These are phyloP conservation scores for Lumbricus terrestris DNA, from an alignment of 2,888 invertebrate genomes.

Conservation along the genomic window DNA sequence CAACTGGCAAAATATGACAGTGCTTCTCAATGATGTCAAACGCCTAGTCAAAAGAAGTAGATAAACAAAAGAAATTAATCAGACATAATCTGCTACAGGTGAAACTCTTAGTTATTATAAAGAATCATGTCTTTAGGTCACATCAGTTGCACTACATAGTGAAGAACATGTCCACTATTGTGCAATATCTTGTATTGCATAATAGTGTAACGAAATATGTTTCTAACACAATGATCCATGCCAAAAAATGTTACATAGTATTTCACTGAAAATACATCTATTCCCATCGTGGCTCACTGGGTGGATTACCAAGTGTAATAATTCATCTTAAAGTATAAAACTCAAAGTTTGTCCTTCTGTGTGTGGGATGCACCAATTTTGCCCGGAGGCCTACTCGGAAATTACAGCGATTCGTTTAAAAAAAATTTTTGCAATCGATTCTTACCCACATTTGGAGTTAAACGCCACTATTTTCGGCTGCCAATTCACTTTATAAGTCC, in stretches of 20 bases:
- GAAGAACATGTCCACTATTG: not conserved
- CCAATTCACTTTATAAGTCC: no score
- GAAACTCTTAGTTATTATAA: not conserved
- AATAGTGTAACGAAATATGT: not conserved
- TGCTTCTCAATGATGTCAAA: slow-evolving; percentile 8
- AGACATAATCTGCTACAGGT: not conserved
- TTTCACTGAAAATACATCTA: not conserved
- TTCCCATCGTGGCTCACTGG: not conserved
- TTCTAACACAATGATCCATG: not conserved
- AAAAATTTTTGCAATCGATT: no score
- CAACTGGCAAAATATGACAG: not conserved
- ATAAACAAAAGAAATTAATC: not conserved
- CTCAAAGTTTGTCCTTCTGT: no score
- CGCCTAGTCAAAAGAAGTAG: not conserved
- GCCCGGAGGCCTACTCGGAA: no score
- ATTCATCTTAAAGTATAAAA: no score
- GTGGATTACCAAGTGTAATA: no score
- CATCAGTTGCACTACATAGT: not conserved
- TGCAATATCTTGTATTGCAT: not conserved
- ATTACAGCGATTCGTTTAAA: no score
- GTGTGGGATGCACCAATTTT: no score
- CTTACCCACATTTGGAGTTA: no score
- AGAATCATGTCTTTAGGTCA: not conserved
- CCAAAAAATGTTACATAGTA: not conserved
- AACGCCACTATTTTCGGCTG: no score